A percentile compares a stretch with the other conserved stretches of the same genome.
phyloP scores from a whole-genome alignment of 2,113 vertebrate species.

The Mugil cephalus region DNA sequence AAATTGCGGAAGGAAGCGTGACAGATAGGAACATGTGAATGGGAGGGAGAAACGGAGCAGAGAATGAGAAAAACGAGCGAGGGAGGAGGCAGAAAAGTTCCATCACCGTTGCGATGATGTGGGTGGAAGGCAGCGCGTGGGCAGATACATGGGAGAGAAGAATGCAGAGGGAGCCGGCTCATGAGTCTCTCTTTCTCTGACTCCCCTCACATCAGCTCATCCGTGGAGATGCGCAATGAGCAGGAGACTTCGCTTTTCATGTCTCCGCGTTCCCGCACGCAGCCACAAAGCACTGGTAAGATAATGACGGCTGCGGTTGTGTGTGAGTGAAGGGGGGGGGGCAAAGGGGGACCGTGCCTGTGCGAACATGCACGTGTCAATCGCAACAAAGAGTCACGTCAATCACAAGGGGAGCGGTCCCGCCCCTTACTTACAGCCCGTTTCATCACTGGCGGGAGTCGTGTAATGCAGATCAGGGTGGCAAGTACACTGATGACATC shows the following conservation, averaged over 20 bases:
- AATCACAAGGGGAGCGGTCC: constrained; percentile 44
- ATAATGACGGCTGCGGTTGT: constrained; percentile 59
- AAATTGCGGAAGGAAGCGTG: constrained; percentile 55
- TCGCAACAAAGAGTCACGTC: constrained; percentile 57
- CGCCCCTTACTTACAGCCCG: constrained; percentile 50
- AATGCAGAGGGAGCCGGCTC: constrained; percentile 75
- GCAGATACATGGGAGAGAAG: constrained; percentile 76
- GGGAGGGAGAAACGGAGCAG: constrained; percentile 43
- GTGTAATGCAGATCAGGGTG: constrained; percentile 19
- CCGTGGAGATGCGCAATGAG: constrained; percentile 57
- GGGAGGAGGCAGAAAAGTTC: constrained; percentile 78
- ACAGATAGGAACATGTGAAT: constrained; percentile 59
- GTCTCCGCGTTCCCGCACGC: constrained; percentile 48
- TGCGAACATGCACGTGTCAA: constrained; percentile 4
- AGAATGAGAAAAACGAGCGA: constrained; percentile 62
- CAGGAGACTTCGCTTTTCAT: constrained; percentile 61
- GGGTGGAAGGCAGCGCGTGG: constrained; percentile 80
- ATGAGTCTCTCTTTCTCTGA: constrained; percentile 64
- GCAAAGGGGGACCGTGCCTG: constrained; percentile 20
- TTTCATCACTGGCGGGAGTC: constrained; percentile 68
- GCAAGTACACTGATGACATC: constrained; percentile 26
- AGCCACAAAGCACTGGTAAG: constrained; percentile 50
- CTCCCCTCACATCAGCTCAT: constrained; percentile 62
- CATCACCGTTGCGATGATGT: constrained; percentile 72
- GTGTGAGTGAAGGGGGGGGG: constrained; percentile 21